Percentiles rank a stretch among this genome's conserved stretches.
These are phyloP conservation scores for Octopus bimaculoides DNA, from an alignment of 1,140 invertebrate genomes.

Conservation along the genomic window DNA sequence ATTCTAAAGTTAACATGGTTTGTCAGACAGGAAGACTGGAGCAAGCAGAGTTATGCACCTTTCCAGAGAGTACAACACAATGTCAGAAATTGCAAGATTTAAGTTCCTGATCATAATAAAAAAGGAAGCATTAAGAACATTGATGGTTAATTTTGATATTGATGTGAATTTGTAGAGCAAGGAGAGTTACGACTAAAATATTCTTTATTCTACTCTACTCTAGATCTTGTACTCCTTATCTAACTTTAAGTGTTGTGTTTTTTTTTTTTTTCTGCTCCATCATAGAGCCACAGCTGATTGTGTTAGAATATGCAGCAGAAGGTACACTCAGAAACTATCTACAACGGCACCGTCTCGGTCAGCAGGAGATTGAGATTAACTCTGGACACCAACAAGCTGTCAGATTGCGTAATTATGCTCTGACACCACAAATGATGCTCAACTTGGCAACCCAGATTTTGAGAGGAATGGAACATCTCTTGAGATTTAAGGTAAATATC, in stretches of 20 bases:
- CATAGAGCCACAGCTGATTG: conserved; percentile 42
- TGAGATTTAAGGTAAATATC: conserved; percentile 37
- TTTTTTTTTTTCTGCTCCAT: neutral
- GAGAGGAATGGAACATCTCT: conserved; percentile 39
- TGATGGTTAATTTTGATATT: too few species aligned
- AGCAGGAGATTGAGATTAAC: conserved; percentile 34
- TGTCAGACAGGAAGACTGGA: too few species aligned
- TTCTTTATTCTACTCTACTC: too few species aligned
- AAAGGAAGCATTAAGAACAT: too few species aligned
- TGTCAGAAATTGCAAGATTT: too few species aligned
- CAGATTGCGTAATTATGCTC: conserved; percentile 31
- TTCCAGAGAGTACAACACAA: too few species aligned
- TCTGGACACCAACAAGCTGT: conserved; percentile 22
- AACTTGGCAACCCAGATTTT: conserved; percentile 36
- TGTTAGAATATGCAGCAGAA: conserved; percentile 41
- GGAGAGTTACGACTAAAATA: too few species aligned
- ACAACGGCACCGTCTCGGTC: conserved; percentile 35
- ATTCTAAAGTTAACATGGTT: too few species aligned
- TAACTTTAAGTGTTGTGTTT: neutral
- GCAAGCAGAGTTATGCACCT: too few species aligned
- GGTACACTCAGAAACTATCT: conserved; percentile 41
- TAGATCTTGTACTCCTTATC: too few species aligned
- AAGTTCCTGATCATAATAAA: too few species aligned
- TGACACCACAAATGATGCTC: conserved; percentile 39
- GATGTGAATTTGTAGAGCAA: too few species aligned